These are phyloP conservation scores for Halocaridina rubra DNA, from an alignment of 2,888 invertebrate genomes.

Conservation along the genomic window DNA sequence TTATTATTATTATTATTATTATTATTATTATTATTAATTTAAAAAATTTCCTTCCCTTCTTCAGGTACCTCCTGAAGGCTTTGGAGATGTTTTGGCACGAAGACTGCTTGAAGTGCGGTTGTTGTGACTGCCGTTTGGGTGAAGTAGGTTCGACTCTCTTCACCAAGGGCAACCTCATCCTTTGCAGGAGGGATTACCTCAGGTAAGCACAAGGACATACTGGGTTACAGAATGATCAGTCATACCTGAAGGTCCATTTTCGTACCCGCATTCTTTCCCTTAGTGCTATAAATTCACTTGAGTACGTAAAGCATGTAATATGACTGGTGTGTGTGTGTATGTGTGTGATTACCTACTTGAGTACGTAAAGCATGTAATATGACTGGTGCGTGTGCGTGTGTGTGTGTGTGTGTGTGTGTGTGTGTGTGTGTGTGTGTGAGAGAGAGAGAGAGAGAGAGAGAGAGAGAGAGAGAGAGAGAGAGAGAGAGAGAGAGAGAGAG, in stretches of 20 bases:
- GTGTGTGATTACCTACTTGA: no score
- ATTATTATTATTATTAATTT: not conserved
- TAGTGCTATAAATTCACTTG: not conserved
- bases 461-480: no score
- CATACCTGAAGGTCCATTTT: no score
- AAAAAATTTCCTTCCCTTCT: not conserved
- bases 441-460: no score
- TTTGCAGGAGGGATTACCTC: slow-evolving; percentile 92
- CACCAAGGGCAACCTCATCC: slow-evolving; percentile 89
- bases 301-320: no score
- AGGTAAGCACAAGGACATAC: slow-evolving; percentile 76
- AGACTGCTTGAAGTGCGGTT: slow-evolving; percentile 91
- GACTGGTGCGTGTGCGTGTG: no score
- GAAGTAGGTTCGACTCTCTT: slow-evolving; percentile 92
- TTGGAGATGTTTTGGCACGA: slow-evolving; percentile 94
- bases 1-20: slow-evolving; percentile 10
- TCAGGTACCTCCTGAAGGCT: slow-evolving; percentile 83
- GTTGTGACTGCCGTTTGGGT: slow-evolving; percentile 92
- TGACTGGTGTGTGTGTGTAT: no score
- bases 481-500: no score
- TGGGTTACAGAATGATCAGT: no score
- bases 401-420: no score
- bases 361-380: no score
- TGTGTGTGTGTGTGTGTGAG: no score
- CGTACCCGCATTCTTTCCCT: slow-evolving; percentile 55